These are phyloP conservation scores for Antennarius maculatus DNA, from an alignment of 2,797 vertebrate species.

Conservation along the genomic window DNA sequence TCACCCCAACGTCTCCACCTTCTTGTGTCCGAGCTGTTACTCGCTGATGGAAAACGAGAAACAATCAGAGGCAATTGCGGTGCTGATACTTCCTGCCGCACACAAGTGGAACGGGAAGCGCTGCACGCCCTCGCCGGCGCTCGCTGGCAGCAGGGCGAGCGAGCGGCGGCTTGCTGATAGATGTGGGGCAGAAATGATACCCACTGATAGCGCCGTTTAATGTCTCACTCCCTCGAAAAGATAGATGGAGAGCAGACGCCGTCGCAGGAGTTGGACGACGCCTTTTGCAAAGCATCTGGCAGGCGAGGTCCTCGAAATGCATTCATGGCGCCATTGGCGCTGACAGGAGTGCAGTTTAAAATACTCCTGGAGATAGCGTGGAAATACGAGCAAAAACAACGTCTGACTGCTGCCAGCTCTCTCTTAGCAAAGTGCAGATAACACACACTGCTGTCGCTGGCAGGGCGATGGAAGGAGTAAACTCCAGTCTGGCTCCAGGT, in stretches of 20 bases:
- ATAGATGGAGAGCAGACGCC: constrained; percentile 62
- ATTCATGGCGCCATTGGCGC: constrained; percentile 54
- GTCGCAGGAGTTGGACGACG: constrained; percentile 1
- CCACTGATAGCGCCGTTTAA: constrained; percentile 63
- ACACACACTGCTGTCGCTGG: constrained; percentile 45
- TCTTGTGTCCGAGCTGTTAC: constrained; percentile 32
- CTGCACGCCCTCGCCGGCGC: constrained; percentile 47
- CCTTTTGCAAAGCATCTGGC: constrained; percentile 55
- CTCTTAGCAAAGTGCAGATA: constrained; percentile 34
- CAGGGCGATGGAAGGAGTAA: constrained; percentile 54
- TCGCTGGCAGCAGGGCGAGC: constrained; percentile 33
- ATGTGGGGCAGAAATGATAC: constrained; percentile 69
- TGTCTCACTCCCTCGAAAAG: constrained; percentile 56
- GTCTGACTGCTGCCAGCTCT: constrained; percentile 48
- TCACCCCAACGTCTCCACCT: neutral
- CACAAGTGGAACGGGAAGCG: constrained; percentile 64
- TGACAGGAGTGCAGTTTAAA: constrained; percentile 54
- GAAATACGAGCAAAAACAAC: constrained; percentile 58
- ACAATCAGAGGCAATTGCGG: constrained; percentile 73
- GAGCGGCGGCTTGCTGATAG: constrained; percentile 59
- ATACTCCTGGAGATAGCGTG: constrained; percentile 64
- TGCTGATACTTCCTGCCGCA: constrained; percentile 21
- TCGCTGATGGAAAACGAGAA: constrained; percentile 63
- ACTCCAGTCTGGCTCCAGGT: constrained; percentile 43
- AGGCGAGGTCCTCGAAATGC: constrained; percentile 35